Evolutionary conservation across 2,888 invertebrate genomes (phyloP).

Genomic region (Seira ritae): DNA sequence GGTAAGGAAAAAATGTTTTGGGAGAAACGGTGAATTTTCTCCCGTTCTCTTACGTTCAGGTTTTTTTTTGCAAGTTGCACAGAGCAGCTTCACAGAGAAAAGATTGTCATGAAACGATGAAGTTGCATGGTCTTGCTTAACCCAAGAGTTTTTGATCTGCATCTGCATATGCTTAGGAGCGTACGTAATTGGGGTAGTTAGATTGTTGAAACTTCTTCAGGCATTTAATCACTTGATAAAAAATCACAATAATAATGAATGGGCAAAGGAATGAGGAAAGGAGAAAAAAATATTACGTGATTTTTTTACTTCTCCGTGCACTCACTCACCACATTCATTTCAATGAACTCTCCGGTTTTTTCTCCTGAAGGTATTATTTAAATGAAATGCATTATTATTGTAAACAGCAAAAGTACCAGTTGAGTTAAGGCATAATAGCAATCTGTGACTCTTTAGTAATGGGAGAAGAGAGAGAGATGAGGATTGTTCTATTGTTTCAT

Average conservation of each 20-base stretch:
- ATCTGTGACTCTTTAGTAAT: not conserved
- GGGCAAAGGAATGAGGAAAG: constrained; percentile 10
- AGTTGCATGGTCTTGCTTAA: not conserved
- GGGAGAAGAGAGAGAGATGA: not conserved
- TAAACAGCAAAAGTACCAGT: constrained; percentile 14
- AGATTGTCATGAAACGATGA: constrained; percentile 20
- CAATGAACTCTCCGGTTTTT: constrained; percentile 20
- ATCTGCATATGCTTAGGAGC: constrained; percentile 44
- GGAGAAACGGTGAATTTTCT: constrained; percentile 65
- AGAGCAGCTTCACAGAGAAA: no score
- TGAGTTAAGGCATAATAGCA: not conserved
- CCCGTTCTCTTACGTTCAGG: constrained; percentile 41
- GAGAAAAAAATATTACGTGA: constrained; percentile 22
- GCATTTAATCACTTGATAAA: constrained; percentile 38
- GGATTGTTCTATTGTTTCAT: constrained; percentile 14
- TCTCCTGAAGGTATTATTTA: constrained; percentile 17
- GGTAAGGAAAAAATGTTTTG: not conserved
- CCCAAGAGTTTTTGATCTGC: constrained; percentile 40
- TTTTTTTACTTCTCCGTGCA: constrained; percentile 43
- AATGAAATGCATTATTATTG: not conserved
- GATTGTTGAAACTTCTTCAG: constrained; percentile 52
- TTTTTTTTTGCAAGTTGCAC: constrained; percentile 2
- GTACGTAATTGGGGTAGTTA: constrained; percentile 62
- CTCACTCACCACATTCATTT: not conserved
- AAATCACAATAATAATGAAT: constrained; percentile 30